Percentiles rank a stretch among this genome's conserved stretches.
Conservation (phyloP, 2,888 invertebrate species). For the Aradus depressus region DNA sequence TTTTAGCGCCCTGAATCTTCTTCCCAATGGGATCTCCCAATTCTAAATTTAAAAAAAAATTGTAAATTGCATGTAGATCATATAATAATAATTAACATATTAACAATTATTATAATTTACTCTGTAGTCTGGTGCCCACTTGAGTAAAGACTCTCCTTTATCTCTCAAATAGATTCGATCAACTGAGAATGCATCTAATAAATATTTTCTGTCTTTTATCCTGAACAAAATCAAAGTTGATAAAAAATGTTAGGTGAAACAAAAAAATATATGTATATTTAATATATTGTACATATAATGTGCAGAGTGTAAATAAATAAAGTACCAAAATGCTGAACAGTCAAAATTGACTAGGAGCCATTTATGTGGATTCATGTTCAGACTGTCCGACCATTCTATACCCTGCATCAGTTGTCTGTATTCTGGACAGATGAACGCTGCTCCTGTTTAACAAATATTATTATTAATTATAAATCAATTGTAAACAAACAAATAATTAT, state of each 20-base stretch:
- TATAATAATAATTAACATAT: neutral
- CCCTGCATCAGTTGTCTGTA: constrained; percentile 67
- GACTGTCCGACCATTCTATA: constrained; percentile 71
- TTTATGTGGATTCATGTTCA: constrained; percentile 92
- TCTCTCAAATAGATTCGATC: constrained; percentile 81
- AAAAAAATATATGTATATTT: neutral
- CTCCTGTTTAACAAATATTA: constrained; percentile 42
- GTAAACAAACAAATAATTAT: neutral
- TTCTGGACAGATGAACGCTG: constrained; percentile 86
- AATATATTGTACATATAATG: neutral
- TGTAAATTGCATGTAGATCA: neutral
- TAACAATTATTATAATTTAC: constrained; percentile 34
- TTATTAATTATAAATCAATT: neutral
- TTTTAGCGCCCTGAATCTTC: constrained; percentile 80
- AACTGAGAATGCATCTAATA: constrained; percentile 79
- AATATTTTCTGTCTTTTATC: constrained; percentile 66
- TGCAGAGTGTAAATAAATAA: constrained; percentile 28
- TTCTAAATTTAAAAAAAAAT: constrained; percentile 45
- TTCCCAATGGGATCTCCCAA: constrained; percentile 78
- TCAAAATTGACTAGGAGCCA: constrained; percentile 93
- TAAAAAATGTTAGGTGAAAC: neutral
- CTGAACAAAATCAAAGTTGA: constrained; percentile 35
- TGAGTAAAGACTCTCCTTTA: constrained; percentile 46
- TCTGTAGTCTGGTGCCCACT: constrained; percentile 47
- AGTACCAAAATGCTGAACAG: constrained; percentile 78